These are phyloP conservation scores for Rhagonycha fulva DNA, from an alignment of 2,888 invertebrate genomes.

Conservation along the genomic window DNA sequence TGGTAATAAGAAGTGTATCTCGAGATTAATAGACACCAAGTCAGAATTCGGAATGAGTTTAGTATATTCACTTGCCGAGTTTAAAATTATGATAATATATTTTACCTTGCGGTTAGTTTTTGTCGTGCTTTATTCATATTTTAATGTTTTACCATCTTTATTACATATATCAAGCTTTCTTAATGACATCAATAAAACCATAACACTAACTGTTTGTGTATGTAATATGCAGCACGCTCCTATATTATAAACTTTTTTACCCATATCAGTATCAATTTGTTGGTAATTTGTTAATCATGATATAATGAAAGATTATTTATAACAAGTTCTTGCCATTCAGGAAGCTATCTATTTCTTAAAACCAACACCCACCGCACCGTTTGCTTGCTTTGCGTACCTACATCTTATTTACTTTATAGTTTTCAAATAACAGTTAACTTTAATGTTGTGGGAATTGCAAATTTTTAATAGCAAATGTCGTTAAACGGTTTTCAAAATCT, in stretches of 20 bases:
- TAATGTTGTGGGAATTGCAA: not conserved
- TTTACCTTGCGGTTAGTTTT: constrained; percentile 31
- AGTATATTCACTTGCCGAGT: constrained; percentile 29
- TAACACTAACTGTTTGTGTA: not conserved
- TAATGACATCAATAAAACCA: constrained; percentile 8
- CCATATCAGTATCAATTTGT: not conserved
- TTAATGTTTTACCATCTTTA: constrained; percentile 15
- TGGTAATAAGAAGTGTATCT: constrained; percentile 45
- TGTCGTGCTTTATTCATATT: constrained; percentile 21
- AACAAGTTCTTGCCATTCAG: not conserved
- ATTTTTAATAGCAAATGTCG: not conserved
- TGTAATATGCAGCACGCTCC: not conserved
- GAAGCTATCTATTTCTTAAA: not conserved
- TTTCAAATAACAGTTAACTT: not conserved
- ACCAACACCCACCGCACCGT: not conserved
- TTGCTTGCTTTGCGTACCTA: not conserved
- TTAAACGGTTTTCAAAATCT: not conserved
- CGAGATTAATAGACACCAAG: constrained; percentile 44
- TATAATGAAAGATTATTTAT: not conserved
- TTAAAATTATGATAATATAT: constrained; percentile 36
- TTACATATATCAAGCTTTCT: constrained; percentile 12
- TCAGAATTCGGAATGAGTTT: constrained; percentile 38
- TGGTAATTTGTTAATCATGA: not conserved
- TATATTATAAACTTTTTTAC: not conserved
- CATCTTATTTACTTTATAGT: not conserved